phyloP scores from a whole-genome alignment of 2,797 vertebrate genomes.

The Setipinna tenuifilis region DNA sequence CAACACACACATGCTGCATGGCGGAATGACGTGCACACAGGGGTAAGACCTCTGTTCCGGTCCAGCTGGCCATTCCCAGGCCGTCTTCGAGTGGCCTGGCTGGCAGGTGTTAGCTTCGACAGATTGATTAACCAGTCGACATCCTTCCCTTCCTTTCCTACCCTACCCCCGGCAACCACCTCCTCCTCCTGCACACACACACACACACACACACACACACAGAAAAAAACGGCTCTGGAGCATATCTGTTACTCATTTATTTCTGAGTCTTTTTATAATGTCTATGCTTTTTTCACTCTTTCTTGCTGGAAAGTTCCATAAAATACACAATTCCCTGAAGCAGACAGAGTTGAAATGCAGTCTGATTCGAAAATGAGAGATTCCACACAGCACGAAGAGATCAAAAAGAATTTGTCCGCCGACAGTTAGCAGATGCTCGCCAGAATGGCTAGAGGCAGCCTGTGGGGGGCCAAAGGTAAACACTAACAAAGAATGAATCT shows the following conservation, averaged over 20 bases:
- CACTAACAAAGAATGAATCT: conserved; percentile 12
- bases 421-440: neutral
- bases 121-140: conserved; percentile 9
- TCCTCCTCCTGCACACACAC: conserved; percentile 36
- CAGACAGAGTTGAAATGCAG: conserved; percentile 52
- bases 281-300: conserved; percentile 65
- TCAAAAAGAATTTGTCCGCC: conserved; percentile 41
- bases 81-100: neutral
- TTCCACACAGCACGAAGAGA: neutral
- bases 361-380: conserved; percentile 21
- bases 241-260: conserved; percentile 70
- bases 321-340: conserved; percentile 56
- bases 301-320: conserved; percentile 64
- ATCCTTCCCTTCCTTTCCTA: conserved; percentile 25
- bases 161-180: conserved; percentile 18
- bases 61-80: conserved; percentile 41
- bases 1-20: conserved; percentile 45
- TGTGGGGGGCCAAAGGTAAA: conserved; percentile 34
- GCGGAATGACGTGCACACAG: conserved; percentile 42
- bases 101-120: neutral
- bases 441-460: neutral
- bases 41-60: conserved; percentile 54
- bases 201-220: neutral
- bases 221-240: conserved; percentile 29
- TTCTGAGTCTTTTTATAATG: conserved; percentile 63